Evolutionary conservation across 2,888 invertebrate genomes (phyloP).

Genomic region (Synergus itoensis): DNA sequence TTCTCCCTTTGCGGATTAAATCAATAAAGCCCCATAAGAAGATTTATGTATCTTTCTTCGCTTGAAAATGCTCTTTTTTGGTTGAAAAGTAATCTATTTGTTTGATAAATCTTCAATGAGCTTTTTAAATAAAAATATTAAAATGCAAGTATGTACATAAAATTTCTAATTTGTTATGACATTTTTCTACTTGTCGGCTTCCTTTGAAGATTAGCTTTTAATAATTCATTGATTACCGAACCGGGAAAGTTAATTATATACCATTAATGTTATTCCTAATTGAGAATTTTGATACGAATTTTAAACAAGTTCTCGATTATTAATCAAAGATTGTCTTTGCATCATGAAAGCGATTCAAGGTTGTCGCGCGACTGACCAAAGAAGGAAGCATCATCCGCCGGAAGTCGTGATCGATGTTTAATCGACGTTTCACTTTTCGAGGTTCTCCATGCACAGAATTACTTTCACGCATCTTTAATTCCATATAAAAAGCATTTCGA

Average conservation of each 20-base stretch:
- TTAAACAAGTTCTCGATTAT: constrained; percentile 11
- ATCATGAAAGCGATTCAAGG: constrained; percentile 47
- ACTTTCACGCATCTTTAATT: constrained; percentile 14
- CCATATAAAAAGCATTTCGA: background rate
- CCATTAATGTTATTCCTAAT: background rate
- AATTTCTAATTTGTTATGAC: background rate
- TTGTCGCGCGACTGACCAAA: constrained; percentile 57
- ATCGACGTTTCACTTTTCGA: constrained; percentile 34
- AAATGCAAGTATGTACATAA: too few species aligned
- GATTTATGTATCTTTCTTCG: too few species aligned
- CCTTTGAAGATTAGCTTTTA: background rate
- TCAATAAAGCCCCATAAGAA: too few species aligned
- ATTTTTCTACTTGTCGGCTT: background rate
- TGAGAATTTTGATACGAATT: constrained; percentile 11
- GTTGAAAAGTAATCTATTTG: too few species aligned
- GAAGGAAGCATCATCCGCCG: constrained; percentile 60
- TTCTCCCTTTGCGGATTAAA: too few species aligned
- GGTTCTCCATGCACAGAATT: background rate
- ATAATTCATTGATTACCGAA: background rate
- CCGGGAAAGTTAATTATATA: background rate
- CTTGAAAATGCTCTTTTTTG: too few species aligned
- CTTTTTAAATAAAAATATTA: too few species aligned
- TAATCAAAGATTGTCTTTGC: constrained; percentile 29
- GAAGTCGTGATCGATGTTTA: constrained; percentile 54
- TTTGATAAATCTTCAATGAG: too few species aligned